These are phyloP conservation scores for Microtus richardsoni DNA, from an alignment of 2,113 vertebrate species.

Conservation along the genomic window DNA sequence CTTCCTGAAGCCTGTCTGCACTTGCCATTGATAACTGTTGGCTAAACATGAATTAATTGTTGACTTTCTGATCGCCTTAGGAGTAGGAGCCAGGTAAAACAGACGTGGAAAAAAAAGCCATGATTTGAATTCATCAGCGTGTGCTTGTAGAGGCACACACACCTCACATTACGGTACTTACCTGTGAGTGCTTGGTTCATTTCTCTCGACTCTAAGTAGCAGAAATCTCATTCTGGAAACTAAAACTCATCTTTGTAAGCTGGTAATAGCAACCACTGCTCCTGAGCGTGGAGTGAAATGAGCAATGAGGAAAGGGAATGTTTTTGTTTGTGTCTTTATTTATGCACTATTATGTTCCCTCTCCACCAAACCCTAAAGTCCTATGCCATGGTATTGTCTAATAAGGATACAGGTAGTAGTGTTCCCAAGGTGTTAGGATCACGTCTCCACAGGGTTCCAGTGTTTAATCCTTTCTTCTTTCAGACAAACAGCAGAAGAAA, in stretches of 20 bases:
- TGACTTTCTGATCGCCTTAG: background rate
- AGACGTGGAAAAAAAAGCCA: background rate
- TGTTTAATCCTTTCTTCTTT: constrained; percentile 71
- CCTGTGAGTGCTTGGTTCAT: background rate
- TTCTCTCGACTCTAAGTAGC: background rate
- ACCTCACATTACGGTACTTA: background rate
- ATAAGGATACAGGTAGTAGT: constrained; percentile 37
- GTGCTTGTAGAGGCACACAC: background rate
- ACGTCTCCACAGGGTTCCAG: background rate
- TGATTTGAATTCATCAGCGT: background rate
- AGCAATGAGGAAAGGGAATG: background rate
- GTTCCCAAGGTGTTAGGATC: constrained; percentile 61
- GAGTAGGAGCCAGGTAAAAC: constrained; percentile 18
- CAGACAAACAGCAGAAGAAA: constrained; percentile 60
- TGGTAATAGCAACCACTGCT: background rate
- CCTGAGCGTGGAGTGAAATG: background rate
- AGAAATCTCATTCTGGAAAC: constrained; percentile 46
- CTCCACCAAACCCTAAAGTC: background rate
- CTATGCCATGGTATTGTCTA: background rate
- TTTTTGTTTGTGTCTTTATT: constrained; percentile 1
- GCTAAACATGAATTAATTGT: constrained; percentile 27
- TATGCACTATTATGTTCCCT: background rate
- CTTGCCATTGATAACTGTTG: constrained; percentile 6
- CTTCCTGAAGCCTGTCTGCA: constrained; percentile 36
- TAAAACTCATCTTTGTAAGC: constrained; percentile 36